Percentiles rank a stretch among this genome's conserved stretches.
Evolutionary conservation across 2,113 vertebrate species (phyloP).

Genomic region (Mastomys coucha): DNA sequence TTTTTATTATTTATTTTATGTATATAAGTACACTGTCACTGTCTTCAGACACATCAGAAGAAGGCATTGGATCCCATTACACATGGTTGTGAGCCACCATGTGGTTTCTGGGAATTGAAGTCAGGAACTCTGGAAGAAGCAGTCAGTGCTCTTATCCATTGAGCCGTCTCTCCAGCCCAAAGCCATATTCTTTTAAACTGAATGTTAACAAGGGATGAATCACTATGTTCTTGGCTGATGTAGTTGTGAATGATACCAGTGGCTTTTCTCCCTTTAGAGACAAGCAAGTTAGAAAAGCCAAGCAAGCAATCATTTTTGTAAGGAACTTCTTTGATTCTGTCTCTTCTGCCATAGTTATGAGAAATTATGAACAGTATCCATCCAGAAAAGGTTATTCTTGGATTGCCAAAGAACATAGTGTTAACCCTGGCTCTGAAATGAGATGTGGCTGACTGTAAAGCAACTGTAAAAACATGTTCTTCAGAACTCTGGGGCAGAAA

Average conservation of each 20-base stretch:
- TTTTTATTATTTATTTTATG: too few species aligned
- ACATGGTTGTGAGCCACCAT: too few species aligned
- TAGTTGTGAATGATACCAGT: conserved; percentile 19
- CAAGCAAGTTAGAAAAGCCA: conserved; percentile 18
- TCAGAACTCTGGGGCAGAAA: neutral
- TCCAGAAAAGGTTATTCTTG: neutral
- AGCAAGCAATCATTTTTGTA: neutral
- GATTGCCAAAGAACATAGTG: conserved; percentile 28
- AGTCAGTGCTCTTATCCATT: too few species aligned
- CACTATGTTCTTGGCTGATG: conserved; percentile 31
- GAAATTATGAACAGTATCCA: conserved; percentile 5
- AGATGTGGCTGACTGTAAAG: neutral
- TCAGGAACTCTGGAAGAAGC: too few species aligned
- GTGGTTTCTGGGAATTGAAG: too few species aligned
- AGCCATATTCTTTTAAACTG: neutral
- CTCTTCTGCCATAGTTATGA: conserved; percentile 32
- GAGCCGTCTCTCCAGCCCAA: too few species aligned
- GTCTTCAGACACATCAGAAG: too few species aligned
- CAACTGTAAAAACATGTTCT: neutral
- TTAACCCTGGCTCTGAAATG: conserved; percentile 4
- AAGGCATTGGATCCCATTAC: too few species aligned
- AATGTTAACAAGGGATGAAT: neutral
- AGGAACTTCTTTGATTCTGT: conserved; percentile 32
- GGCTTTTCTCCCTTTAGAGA: neutral
- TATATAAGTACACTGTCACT: too few species aligned